Base-by-base conservation (phyloP, 1,140 invertebrate species). In the Pissodes strobi region DNA sequence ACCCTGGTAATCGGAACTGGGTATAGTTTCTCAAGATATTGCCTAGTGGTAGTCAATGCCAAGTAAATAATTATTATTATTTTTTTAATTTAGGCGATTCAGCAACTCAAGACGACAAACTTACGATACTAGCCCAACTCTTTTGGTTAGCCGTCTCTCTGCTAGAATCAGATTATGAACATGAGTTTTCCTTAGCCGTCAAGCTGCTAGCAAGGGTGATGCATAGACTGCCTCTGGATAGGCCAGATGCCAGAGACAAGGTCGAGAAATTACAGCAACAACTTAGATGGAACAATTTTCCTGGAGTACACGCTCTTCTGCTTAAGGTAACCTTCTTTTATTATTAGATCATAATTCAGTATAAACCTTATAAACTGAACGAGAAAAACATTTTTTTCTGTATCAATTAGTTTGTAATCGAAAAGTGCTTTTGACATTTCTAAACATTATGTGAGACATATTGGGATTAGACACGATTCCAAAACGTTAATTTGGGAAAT, bases 101-200 rank as follows among this genome's bases (percentile, higher is more conserved):
- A 12, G 73, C 72, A 2, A 76, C 75, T 3, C 80, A 87, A 78
- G 94, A 98, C 73, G 94, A 97, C 77, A 94, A 95, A 76, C 87
- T 95, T 79, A 94, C 92, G 5, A 93, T 98, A 27, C 81, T 99
- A 22, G 90, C 94, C 0, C 97, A 98, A 74, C 81, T 99, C 27
- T 98, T 99, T 76, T 98, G 96, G 94, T 85, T 99, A 55, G 92
- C 93, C 1, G 90, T 97, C 4, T 96, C 94, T 0, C 80, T 99
- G 18, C 81, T 99, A 41, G 97, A 99, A 78, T 97, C 94, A 0
- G 95, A 98, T 79, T 98, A 97, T 76, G 97, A 99, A 75, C 95
- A 99, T 78, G 97, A 99, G 80, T 99, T 97, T 78, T 82, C 97
- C 23, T 79, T 99, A 55, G 95, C 96, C 0, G 82, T 96, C 22